Conservation (phyloP, 2,888 invertebrate species). For the Aromia moschata region DNA sequence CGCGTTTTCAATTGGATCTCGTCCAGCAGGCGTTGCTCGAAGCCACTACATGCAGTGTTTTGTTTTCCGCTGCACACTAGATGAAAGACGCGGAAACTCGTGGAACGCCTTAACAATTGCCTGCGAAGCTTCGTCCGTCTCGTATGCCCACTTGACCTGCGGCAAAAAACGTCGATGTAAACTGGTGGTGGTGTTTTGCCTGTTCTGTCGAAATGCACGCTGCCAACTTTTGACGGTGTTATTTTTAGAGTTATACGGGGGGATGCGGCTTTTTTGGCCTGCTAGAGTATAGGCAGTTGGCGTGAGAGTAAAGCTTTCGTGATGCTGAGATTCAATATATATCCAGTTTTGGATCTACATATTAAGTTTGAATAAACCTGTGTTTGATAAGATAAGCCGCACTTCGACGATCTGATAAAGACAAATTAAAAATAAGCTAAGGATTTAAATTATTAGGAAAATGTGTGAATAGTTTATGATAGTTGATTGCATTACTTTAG, state of each 20-base stretch:
- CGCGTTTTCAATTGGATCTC: constrained; percentile 1
- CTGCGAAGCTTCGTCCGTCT: background rate
- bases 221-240: constrained; percentile 11
- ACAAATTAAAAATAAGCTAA: background rate
- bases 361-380: constrained; percentile 2
- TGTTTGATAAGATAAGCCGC: constrained; percentile 5
- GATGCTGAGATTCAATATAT: background rate
- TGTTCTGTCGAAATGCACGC: background rate
- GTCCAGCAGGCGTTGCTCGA: constrained; percentile 16
- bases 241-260: constrained; percentile 9
- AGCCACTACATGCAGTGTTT: too few species aligned
- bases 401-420: background rate
- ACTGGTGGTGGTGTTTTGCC: background rate
- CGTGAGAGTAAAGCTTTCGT: background rate
- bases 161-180: constrained; percentile 6
- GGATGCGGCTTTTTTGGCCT: background rate
- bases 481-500: too few species aligned
- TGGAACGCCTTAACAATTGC: too few species aligned
- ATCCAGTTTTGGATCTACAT: background rate
- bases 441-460: too few species aligned
- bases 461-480: too few species aligned
- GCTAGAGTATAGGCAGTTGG: background rate
- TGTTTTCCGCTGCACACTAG: constrained; percentile 15
- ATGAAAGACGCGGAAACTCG: too few species aligned
- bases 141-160: background rate